Percentiles rank a stretch among this genome's conserved stretches.
phyloP scores from a whole-genome alignment of 2,888 invertebrate genomes.

The Podabrus alpinus region DNA sequence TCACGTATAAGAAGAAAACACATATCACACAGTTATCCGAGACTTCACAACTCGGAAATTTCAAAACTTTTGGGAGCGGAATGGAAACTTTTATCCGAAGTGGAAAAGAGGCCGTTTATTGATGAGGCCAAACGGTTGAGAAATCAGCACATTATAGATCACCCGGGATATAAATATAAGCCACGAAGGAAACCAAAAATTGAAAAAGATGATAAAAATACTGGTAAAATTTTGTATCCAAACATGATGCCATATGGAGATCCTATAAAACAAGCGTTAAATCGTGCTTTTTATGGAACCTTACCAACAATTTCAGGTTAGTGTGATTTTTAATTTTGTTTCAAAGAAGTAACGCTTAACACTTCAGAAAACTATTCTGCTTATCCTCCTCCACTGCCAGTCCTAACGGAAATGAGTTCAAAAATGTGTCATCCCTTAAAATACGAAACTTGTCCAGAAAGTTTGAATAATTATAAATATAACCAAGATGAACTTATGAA shows the following conservation, averaged over 20 bases:
- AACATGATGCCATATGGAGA: slow-evolving; percentile 27
- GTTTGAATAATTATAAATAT: not conserved
- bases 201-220: slow-evolving; percentile 37
- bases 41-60: slow-evolving; percentile 78
- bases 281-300: slow-evolving; percentile 32
- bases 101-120: slow-evolving; percentile 83
- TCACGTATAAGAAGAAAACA: slow-evolving; percentile 77
- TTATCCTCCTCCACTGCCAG: slow-evolving; percentile 4
- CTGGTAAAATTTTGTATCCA: slow-evolving; percentile 16
- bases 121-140: slow-evolving; percentile 77
- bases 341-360: not conserved
- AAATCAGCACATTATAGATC: slow-evolving; percentile 54
- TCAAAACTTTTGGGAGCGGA: slow-evolving; percentile 81
- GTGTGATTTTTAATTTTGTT: not conserved
- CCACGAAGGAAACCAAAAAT: slow-evolving; percentile 51
- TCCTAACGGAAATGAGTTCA: not conserved
- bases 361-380: slow-evolving; percentile 17
- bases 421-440: slow-evolving; percentile 8
- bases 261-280: slow-evolving; percentile 36
- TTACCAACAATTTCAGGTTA: slow-evolving; percentile 16
- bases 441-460: not conserved
- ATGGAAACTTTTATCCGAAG: slow-evolving; percentile 81
- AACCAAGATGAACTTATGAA: not conserved
- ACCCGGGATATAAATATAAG: slow-evolving; percentile 54
- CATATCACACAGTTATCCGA: slow-evolving; percentile 82